phyloP scores from a whole-genome alignment of 2,113 vertebrate species.

The Zapus hudsonius region DNA sequence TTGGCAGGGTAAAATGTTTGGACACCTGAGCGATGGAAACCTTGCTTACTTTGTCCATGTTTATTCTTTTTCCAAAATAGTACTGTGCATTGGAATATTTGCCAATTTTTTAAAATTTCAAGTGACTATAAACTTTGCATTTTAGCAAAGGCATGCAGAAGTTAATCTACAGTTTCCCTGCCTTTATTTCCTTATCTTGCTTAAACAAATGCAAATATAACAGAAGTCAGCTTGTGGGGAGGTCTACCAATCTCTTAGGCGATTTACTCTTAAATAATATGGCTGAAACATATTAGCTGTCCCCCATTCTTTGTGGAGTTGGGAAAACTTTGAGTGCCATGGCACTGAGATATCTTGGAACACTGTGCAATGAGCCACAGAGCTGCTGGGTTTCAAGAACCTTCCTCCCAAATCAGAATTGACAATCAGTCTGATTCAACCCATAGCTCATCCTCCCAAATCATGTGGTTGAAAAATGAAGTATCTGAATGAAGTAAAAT shows the following conservation, averaged over 20 bases:
- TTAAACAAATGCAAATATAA: constrained; percentile 40
- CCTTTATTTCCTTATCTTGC: constrained; percentile 27
- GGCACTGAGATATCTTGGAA: constrained; percentile 41
- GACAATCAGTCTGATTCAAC: constrained; percentile 58
- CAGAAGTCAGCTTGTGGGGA: background rate
- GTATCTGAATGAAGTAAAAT: constrained; percentile 47
- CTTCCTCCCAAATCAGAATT: constrained; percentile 61
- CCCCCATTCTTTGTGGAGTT: constrained; percentile 49
- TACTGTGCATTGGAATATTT: background rate
- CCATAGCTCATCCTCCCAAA: constrained; percentile 55
- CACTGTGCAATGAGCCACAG: background rate
- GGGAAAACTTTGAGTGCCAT: constrained; percentile 48
- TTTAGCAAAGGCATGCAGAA: background rate
- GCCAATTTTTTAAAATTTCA: constrained; percentile 4
- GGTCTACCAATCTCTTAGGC: constrained; percentile 2
- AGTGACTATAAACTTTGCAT: background rate
- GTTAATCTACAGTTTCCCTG: constrained; percentile 20
- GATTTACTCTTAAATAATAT: constrained; percentile 44
- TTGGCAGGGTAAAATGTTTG: background rate
- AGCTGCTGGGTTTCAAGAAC: constrained; percentile 44
- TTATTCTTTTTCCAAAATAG: constrained; percentile 33
- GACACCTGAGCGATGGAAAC: background rate
- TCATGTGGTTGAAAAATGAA: constrained; percentile 61
- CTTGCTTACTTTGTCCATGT: background rate
- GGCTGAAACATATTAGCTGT: constrained; percentile 12